Conservation (phyloP, 2,797 vertebrate genomes). For the Characodon lateralis region DNA sequence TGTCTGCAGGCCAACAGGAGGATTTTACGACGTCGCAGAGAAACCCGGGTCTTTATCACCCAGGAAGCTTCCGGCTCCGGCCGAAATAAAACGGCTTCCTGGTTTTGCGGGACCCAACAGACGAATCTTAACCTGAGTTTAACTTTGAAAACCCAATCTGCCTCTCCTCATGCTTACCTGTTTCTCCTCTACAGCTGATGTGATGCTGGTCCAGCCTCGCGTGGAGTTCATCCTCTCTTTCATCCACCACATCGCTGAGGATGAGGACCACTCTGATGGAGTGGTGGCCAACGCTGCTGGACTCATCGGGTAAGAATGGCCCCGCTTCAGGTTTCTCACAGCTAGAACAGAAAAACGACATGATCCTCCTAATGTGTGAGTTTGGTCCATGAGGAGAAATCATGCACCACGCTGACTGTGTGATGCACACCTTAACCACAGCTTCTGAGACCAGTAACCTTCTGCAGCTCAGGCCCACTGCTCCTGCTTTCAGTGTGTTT, state of each 20-base stretch:
- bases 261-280: slow-evolving; percentile 94
- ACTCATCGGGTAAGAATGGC: slow-evolving; percentile 88
- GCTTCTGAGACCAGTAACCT: slow-evolving; percentile 29
- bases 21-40: slow-evolving; percentile 70
- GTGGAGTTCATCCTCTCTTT: slow-evolving; percentile 98
- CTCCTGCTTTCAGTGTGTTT: not conserved
- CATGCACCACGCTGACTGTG: slow-evolving; percentile 50
- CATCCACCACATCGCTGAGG: slow-evolving; percentile 96
- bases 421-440: slow-evolving; percentile 30
- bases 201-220: slow-evolving; percentile 96
- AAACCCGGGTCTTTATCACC: slow-evolving; percentile 64
- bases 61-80: slow-evolving; percentile 37
- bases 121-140: not conserved
- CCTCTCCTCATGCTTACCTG: not conserved
- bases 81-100: slow-evolving; percentile 18
- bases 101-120: slow-evolving; percentile 74
- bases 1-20: slow-evolving; percentile 54
- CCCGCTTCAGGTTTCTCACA: too few species aligned
- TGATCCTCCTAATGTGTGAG: too few species aligned
- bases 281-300: slow-evolving; percentile 95
- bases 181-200: slow-evolving; percentile 84
- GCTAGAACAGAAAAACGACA: not conserved
- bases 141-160: not conserved
- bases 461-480: not conserved
- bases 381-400: slow-evolving; percentile 44